Evolutionary conservation across 1,140 invertebrate species (phyloP).

Genomic region (Aphis gossypii): DNA sequence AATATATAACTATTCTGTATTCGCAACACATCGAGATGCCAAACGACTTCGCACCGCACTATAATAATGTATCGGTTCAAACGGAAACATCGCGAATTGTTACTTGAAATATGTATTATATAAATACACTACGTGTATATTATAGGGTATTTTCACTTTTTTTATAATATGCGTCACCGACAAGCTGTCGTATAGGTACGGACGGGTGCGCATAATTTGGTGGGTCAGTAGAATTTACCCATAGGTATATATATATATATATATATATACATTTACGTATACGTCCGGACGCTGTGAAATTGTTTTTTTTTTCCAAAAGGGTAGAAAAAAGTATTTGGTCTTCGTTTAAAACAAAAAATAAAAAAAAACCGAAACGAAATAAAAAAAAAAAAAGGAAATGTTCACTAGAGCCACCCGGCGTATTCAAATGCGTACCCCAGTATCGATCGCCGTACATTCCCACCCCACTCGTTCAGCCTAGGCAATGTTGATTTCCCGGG

Average conservation of each 20-base stretch:
- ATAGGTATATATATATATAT: background rate
- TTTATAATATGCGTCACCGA: background rate
- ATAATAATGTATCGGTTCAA: background rate
- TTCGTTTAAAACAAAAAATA: background rate
- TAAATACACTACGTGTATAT: background rate
- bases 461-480: background rate
- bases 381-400: background rate
- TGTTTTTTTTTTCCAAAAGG: constrained; percentile 8
- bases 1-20: background rate
- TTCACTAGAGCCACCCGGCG: background rate
- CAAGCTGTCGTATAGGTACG: background rate
- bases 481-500: constrained; percentile 44
- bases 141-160: background rate
- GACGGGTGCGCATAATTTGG: constrained; percentile 4
- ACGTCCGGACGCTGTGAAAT: background rate
- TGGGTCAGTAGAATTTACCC: background rate
- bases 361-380: background rate
- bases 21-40: background rate
- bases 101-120: background rate
- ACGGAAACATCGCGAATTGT: background rate
- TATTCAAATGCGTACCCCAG: constrained; percentile 34
- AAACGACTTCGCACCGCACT: background rate
- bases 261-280: background rate
- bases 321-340: constrained; percentile 8
- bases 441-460: constrained; percentile 17